A percentile compares a stretch with the other conserved stretches of the same genome.
Evolutionary conservation across 2,888 invertebrate genomes (phyloP).

Genomic region (Nephrotoma flavescens): DNA sequence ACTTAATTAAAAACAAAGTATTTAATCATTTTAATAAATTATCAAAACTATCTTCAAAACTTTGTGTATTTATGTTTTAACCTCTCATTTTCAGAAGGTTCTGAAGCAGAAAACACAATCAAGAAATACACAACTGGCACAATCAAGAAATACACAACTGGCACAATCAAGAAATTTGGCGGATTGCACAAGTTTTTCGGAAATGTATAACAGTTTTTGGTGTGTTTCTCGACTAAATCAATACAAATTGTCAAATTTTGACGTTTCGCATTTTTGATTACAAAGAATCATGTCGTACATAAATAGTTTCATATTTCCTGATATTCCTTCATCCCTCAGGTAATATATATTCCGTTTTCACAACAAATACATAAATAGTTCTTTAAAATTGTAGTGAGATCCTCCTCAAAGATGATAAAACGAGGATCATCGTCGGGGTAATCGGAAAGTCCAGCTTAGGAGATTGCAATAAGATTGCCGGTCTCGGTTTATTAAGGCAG

Average conservation of each 20-base stretch:
- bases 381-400: constrained; percentile 16
- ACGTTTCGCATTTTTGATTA: not conserved
- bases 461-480: constrained; percentile 29
- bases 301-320: constrained; percentile 12
- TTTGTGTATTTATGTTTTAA: not conserved
- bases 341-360: not conserved
- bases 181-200: not conserved
- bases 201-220: not conserved
- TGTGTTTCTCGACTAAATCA: not conserved
- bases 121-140: no score
- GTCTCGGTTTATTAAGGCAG: constrained; percentile 20
- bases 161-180: no score
- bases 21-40: not conserved
- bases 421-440: constrained; percentile 26
- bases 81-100: no score
- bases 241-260: not conserved
- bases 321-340: constrained; percentile 13
- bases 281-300: constrained; percentile 11
- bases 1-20: not conserved
- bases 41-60: not conserved
- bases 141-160: no score
- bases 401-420: constrained; percentile 19
- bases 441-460: constrained; percentile 26
- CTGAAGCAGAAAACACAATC: no score
- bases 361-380: not conserved